Conservation (phyloP, 2,888 invertebrate species). For the Cacoxenus indagator region DNA sequence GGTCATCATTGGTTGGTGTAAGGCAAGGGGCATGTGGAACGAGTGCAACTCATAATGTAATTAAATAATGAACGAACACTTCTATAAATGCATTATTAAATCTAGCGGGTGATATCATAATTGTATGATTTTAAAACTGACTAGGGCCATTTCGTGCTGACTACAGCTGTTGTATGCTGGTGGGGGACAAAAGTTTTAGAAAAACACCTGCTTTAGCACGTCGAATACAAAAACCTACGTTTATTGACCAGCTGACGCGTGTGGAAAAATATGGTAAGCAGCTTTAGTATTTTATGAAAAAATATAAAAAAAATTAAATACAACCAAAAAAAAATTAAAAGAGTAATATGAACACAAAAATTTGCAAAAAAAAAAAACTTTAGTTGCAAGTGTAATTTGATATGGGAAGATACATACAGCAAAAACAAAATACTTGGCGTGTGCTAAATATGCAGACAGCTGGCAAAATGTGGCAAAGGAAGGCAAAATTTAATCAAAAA, state of each 20-base stretch:
- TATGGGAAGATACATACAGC: neutral
- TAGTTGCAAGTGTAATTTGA: neutral
- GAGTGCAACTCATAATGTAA: no score
- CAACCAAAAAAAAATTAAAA: neutral
- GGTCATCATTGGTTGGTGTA: neutral
- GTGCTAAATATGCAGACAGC: constrained; percentile 6
- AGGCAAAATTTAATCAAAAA: neutral
- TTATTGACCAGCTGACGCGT: constrained; percentile 5
- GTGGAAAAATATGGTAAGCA: neutral
- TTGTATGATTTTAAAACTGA: no score
- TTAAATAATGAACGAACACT: neutral
- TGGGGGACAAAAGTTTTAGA: neutral
- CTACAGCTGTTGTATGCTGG: no score
- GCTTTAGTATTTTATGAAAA: no score
- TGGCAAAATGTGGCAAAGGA: neutral
- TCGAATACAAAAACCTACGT: neutral
- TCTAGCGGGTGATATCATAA: neutral
- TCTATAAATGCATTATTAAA: neutral
- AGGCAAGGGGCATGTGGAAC: neutral
- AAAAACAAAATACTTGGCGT: neutral
- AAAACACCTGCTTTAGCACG: constrained; percentile 5
- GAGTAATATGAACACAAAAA: neutral
- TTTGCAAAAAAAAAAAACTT: neutral
- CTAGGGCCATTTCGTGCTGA: neutral
- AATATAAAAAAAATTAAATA: neutral